Evolutionary conservation across 2,888 invertebrate species (phyloP), one percentile per base, ranked within the genome.

Genomic region (Eucera pruinosa): DNA sequence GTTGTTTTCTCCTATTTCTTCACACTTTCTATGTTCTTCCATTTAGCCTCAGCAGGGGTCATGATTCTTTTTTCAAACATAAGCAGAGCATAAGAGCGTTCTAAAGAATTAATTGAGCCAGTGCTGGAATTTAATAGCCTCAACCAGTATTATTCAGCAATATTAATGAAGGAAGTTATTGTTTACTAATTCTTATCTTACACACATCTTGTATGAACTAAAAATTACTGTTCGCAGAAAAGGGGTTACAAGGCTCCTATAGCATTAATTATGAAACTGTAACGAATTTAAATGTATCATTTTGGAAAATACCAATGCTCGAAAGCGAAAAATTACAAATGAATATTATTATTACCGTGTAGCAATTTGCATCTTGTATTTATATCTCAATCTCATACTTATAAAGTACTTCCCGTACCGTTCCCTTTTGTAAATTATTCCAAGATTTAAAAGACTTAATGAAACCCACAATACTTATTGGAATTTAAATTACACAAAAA

Each of bases 401-500:
- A 7, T 33, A 33, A 3, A 7, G 7, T 7, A 7, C 33, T 33
- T n/a, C n/a, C n/a, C 33, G 33, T 36, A 11, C 3, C 36, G 25
- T 2, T 13, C 11, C 11, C 1, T 41, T 27, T 27, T 27, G 5
- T 11, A 27, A 18, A 6, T 33, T 33, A 13, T 33, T 18, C 27
- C 6, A 27, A 27, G 15, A 15, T 48, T 27, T 15, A 13, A 6
- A 48, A 13, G 7, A 15, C 11, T 48, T 27, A 48, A 27, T 48
- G 4, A 27, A 48, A 27, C 15, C 27, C 18, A 4, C 20, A 7
- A 7, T 11, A 45, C 4, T 27, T 6, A 20, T 20, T 13, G 15
- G 18, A 20, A 20, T 54, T 54, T 13, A 36, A 33, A 54, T 54
- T 52, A n/a, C n/a, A 52, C 30, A 47, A 47, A 47, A 3, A 3